Conservation (phyloP, 2,888 invertebrate genomes). For the Eulithis prunata region DNA sequence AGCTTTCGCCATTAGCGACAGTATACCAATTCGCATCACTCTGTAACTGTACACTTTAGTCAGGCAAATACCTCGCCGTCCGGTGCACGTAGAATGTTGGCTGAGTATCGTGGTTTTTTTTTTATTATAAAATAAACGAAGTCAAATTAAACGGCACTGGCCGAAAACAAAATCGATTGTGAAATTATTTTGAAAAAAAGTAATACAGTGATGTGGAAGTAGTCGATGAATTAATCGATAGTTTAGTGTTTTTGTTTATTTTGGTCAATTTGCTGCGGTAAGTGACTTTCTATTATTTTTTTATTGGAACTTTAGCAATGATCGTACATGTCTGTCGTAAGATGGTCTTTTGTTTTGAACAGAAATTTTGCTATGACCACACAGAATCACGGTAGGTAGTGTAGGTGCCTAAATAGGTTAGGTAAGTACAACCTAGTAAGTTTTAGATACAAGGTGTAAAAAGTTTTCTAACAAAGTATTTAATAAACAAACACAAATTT, state of each 20-base stretch:
- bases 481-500: no score
- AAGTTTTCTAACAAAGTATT: no score
- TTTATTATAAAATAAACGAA: not conserved
- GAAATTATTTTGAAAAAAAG: slow-evolving; percentile 15
- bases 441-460: no score
- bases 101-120: slow-evolving; percentile 7
- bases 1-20: slow-evolving; percentile 30
- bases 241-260: slow-evolving; percentile 12
- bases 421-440: no score
- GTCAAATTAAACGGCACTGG: not conserved
- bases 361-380: no score
- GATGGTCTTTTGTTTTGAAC: no score
- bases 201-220: not conserved
- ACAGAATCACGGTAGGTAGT: no score
- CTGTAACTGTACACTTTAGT: slow-evolving; percentile 28
- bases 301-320: slow-evolving; percentile 1
- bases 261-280: slow-evolving; percentile 5
- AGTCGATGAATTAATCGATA: slow-evolving; percentile 1
- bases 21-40: slow-evolving; percentile 21
- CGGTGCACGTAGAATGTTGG: slow-evolving; percentile 16
- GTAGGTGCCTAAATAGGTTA: no score
- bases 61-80: slow-evolving; percentile 27
- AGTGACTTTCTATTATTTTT: slow-evolving; percentile 19
- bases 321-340: no score
- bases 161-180: not conserved